Conservation (phyloP, 2,113 vertebrate genomes). For the Abramis brama region DNA sequence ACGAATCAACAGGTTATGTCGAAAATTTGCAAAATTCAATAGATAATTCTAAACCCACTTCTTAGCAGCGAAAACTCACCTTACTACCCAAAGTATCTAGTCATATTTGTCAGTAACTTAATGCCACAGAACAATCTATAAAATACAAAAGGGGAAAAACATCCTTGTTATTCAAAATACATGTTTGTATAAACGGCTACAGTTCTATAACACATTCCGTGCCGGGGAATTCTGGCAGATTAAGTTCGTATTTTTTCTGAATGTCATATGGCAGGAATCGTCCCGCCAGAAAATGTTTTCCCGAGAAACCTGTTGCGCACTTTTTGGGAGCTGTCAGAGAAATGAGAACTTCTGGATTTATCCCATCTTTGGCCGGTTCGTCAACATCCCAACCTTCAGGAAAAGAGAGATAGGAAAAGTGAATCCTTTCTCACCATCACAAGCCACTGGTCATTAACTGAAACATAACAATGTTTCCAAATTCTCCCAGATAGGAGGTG, state of each 20-base stretch:
- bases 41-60: not conserved
- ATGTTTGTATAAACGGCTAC: slow-evolving; percentile 66
- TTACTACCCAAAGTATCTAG: slow-evolving; percentile 24
- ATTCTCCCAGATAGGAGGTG: slow-evolving; percentile 18
- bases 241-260: slow-evolving; percentile 91
- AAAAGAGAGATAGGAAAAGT: slow-evolving; percentile 22
- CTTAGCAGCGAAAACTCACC: not conserved
- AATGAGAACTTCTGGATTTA: slow-evolving; percentile 89
- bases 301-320: slow-evolving; percentile 84
- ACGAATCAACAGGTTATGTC: not conserved
- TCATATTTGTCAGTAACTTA: slow-evolving; percentile 53
- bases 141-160: slow-evolving; percentile 72
- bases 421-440: not conserved
- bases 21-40: not conserved
- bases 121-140: slow-evolving; percentile 71
- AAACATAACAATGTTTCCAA: not conserved
- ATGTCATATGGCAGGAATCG: slow-evolving; percentile 92
- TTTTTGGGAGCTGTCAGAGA: slow-evolving; percentile 89
- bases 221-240: slow-evolving; percentile 85
- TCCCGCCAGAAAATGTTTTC: slow-evolving; percentile 92
- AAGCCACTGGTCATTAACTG: not conserved
- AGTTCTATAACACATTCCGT: slow-evolving; percentile 89
- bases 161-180: slow-evolving; percentile 61
- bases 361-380: slow-evolving; percentile 77
- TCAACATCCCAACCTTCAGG: slow-evolving; percentile 86